Base-by-base conservation (phyloP, 1,140 invertebrate genomes). In the Pygmarrhopalites habei region DNA sequence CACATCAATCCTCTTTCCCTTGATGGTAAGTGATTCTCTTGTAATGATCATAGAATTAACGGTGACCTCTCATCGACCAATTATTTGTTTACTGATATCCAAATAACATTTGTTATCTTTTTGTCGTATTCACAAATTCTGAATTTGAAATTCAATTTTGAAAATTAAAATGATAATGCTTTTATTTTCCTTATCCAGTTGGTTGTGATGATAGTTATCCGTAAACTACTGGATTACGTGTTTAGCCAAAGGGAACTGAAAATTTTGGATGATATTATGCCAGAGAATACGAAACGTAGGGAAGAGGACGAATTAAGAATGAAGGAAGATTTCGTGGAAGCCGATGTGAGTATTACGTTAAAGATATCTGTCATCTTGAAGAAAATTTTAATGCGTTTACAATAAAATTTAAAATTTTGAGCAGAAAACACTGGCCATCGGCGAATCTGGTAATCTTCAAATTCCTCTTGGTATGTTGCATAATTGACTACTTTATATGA, bases 211-310 rank as follows among this genome's bases (percentile, higher is more conserved):
- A 95, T 98, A 73, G 92, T 90, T 1, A 90, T 98, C 58, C 82
- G 96, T 29, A 98, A 98, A 79, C 81, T 84, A 1, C 76, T 99
- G 73, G 95, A 99, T 74, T 84, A 90, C 53, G 74, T 96, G 15
- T 99, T 98, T 73, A 90, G 91, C 0, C 85, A 91, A 70, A 80
- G 90, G 41, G 96, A 99, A 76, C 75, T 99, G 64, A 96, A 95
- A 35, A 96, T 97, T 73, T 78, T 99, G 57, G 95, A 99, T 75
- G 95, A 98, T 72, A 84, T 98, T 12, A 95, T 98, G 89, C 96
- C 95, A 15, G 94, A 98, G 78, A 86, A 88, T 71, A 87, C 85
- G 19, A 90, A 87, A 73, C 82, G 89, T 67, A 86, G 86, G 63
- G 77, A 78, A 56, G 84, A 85, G 30, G 88, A 93, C 64, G 78